Conservation (phyloP, 2,113 vertebrate species). For the Perccottus glenii region DNA sequence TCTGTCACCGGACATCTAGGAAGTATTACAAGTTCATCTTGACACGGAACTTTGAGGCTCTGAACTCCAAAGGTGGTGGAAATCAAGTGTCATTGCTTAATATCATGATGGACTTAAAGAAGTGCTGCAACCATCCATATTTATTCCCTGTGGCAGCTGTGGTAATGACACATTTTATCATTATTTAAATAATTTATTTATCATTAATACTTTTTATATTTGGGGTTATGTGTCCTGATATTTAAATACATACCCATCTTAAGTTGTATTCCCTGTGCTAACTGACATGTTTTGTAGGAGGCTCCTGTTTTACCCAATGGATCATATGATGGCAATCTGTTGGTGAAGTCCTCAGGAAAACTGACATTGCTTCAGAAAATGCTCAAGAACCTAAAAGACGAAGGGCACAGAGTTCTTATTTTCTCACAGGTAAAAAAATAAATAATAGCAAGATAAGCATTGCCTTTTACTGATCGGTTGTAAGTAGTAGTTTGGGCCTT, state of each 20-base stretch:
- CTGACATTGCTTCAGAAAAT: slow-evolving; percentile 97
- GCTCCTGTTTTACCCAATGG: slow-evolving; percentile 94
- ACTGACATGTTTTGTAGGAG: slow-evolving; percentile 79
- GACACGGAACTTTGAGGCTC: slow-evolving; percentile 94
- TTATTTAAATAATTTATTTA: background rate
- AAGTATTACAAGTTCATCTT: slow-evolving; percentile 99
- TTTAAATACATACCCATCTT: too few species aligned
- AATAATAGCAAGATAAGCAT: too few species aligned
- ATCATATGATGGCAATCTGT: slow-evolving; percentile 93
- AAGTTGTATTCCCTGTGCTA: background rate
- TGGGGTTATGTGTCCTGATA: too few species aligned
- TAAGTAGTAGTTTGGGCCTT: too few species aligned
- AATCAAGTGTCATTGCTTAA: slow-evolving; percentile 98
- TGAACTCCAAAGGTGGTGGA: slow-evolving; percentile 97
- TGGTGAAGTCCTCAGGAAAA: slow-evolving; percentile 97
- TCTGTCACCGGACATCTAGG: slow-evolving; percentile 67
- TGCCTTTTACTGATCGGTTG: too few species aligned
- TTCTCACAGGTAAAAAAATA: slow-evolving; percentile 90
- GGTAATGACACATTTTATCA: slow-evolving; percentile 65
- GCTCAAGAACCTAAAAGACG: slow-evolving; percentile 93
- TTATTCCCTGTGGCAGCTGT: slow-evolving; percentile 94
- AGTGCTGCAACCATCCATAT: slow-evolving; percentile 97
- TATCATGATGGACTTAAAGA: slow-evolving; percentile 99
- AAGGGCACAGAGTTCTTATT: slow-evolving; percentile 95
- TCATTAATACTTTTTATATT: background rate